These are phyloP conservation scores for Drosophila conformis DNA, from an alignment of 2,888 invertebrate species.

Conservation along the genomic window DNA sequence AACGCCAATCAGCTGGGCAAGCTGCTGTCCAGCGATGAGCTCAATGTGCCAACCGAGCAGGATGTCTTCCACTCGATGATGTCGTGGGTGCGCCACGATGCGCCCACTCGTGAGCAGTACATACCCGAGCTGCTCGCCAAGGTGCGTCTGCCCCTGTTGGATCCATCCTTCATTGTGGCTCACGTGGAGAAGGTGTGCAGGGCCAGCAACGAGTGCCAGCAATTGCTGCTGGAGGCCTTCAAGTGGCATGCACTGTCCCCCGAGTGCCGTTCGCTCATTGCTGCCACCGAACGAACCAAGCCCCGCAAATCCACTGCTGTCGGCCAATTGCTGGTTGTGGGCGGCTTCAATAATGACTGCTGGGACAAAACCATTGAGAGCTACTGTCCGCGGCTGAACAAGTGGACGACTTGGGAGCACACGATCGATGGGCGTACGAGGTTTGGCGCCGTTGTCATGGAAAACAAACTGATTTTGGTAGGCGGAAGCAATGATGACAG, in stretches of 20 bases:
- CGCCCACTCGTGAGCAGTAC: conserved; percentile 69
- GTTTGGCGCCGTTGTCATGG: conserved; percentile 95
- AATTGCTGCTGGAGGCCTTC: conserved; percentile 94
- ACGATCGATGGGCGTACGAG: conserved; percentile 87
- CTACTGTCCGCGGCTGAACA: conserved; percentile 86
- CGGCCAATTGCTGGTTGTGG: conserved; percentile 90
- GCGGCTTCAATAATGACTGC: conserved; percentile 84
- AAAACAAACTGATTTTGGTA: conserved; percentile 92
- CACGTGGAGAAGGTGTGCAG: conserved; percentile 90
- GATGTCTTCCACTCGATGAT: too few species aligned
- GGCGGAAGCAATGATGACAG: conserved; percentile 90
- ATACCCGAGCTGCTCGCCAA: conserved; percentile 90
- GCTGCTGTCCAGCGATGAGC: too few species aligned
- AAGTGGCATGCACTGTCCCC: conserved; percentile 95
- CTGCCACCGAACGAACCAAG: conserved; percentile 91
- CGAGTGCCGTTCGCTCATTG: conserved; percentile 90
- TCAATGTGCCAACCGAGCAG: too few species aligned
- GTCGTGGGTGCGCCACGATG: too few species aligned
- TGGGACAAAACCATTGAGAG: conserved; percentile 95
- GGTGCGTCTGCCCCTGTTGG: conserved; percentile 93
- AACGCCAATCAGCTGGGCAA: too few species aligned
- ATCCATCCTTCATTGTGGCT: conserved; percentile 95
- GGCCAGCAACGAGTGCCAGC: conserved; percentile 90
- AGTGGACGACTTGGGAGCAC: conserved; percentile 84
- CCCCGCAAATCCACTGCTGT: conserved; percentile 91